A percentile compares a stretch with the other conserved stretches of the same genome.
phyloP scores from a whole-genome alignment of 1,140 invertebrate genomes.

The Anthonomus grandis region DNA sequence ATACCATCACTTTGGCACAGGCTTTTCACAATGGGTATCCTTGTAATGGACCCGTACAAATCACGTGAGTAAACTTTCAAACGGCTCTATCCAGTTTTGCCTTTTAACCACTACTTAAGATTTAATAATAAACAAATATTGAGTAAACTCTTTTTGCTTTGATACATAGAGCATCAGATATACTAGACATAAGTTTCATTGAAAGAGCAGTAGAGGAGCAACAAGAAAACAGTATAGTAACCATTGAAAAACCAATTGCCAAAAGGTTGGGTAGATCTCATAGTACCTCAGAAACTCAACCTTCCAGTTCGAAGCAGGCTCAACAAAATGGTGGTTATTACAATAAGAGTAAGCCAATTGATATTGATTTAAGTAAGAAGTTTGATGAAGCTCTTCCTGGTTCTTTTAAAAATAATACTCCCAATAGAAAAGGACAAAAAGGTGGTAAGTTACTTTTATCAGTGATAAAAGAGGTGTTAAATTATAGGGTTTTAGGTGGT shows the following conservation, averaged over 20 bases:
- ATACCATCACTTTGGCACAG: slow-evolving; percentile 69
- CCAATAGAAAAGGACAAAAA: slow-evolving; percentile 50
- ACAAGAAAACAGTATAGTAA: slow-evolving; percentile 51
- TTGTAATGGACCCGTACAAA: slow-evolving; percentile 40
- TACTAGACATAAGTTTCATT: slow-evolving; percentile 59
- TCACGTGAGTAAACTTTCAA: slow-evolving; percentile 28
- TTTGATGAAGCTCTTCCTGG: slow-evolving; percentile 21
- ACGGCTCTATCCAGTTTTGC: slow-evolving; percentile 9
- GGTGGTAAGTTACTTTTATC: slow-evolving; percentile 6
- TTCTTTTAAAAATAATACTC: slow-evolving; percentile 43
- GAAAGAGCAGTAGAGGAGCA: slow-evolving; percentile 48
- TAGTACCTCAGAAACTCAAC: slow-evolving; percentile 54
- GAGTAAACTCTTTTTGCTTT: too few relatives aligned
- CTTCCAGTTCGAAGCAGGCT: slow-evolving; percentile 37
- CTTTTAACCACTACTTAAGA: neutral
- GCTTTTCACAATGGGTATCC: slow-evolving; percentile 80
- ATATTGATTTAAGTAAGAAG: slow-evolving; percentile 35
- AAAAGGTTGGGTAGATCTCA: slow-evolving; percentile 51
- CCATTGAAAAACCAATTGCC: slow-evolving; percentile 55
- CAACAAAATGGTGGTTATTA: slow-evolving; percentile 44
- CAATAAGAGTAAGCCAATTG: slow-evolving; percentile 42
- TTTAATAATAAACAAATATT: too few relatives aligned
- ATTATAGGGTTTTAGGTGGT: neutral
- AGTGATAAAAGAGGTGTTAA: neutral
- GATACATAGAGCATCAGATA: slow-evolving; percentile 60